phyloP scores from a whole-genome alignment of 2,797 vertebrate genomes.

The Myripristis murdjan region DNA sequence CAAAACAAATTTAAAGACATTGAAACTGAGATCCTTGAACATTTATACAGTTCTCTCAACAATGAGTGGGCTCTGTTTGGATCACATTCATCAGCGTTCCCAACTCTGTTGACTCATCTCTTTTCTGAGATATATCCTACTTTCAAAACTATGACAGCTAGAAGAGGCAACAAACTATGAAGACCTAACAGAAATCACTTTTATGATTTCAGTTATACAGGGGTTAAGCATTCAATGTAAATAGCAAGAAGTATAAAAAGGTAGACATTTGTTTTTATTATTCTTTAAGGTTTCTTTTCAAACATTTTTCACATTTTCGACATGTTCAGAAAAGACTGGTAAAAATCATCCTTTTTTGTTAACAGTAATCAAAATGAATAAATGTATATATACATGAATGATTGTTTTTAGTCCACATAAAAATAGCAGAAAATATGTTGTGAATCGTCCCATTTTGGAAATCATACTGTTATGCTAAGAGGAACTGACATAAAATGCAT shows the following conservation, averaged over 20 bases:
- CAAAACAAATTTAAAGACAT: too few species aligned
- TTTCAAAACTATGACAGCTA: slow-evolving; percentile 23
- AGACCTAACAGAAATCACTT: background rate
- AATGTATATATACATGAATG: background rate
- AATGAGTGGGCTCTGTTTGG: background rate
- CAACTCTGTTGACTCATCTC: slow-evolving; percentile 42
- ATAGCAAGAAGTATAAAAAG: background rate
- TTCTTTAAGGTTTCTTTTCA: too few species aligned
- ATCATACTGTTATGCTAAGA: slow-evolving; percentile 43
- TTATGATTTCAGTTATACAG: background rate
- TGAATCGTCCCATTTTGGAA: slow-evolving; percentile 39
- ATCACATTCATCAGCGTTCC: slow-evolving; percentile 12
- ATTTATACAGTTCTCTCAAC: background rate
- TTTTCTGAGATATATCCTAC: slow-evolving; percentile 22
- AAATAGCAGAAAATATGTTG: slow-evolving; percentile 18
- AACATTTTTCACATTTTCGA: too few species aligned
- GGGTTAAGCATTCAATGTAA: background rate
- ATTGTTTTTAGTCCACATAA: background rate
- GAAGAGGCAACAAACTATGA: slow-evolving; percentile 11
- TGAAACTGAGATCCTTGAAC: background rate
- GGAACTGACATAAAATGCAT: slow-evolving; percentile 49
- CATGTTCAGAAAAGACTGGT: too few species aligned
- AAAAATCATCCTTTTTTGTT: too few species aligned
- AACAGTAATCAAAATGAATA: background rate
- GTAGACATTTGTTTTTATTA: background rate